Base-by-base conservation (phyloP, 1,140 invertebrate genomes). In the Nasonia longicornis region DNA sequence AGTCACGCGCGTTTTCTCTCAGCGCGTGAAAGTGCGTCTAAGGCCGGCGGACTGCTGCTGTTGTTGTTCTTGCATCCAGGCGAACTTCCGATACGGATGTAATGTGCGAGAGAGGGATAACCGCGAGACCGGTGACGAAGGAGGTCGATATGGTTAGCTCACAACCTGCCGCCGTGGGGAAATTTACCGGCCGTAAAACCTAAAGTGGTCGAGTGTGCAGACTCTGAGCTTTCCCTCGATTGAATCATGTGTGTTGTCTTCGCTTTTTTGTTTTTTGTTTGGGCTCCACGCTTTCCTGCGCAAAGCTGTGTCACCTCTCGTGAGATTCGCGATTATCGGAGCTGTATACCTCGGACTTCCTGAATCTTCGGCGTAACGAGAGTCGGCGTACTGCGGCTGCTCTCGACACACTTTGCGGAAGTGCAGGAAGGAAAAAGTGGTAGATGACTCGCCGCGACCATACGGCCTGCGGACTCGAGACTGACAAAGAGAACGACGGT, bases 141-240 rank as follows among this genome's bases (percentile, higher is more conserved):
- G 79, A 75, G 73, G 73, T 42, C 42, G 73, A 38, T 69, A 45
- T 80, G 67, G 38, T 66, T 48, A 48, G 70, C 6, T 20, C n/a
- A 29, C 29, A 35, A 52, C 29, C 29, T 14, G n/a, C 45, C 31
- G 66, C 16, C 22, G 66, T 8, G 52, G 31, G 71, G 35, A 81
- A 77, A 82, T 82, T 82, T 82, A 82, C 69, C n/a, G 69, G 10
- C 38, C 45, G 20, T 82, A 73, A 77, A 77, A 63, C 35, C 29
- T 77, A 66, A 76, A 81, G 67, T 29, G 31, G 66, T 35, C 64
- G 10, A 69, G 72, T n/a, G 48, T 38, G 69, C 26, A 26, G 52
- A 42, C 45, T 20, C 71, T 48, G 77, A 76, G 70, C 79, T 80
- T 79, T 81, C 77, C 73, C 74, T 70, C 20, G 38, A 72, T 82